Conservation (phyloP, 2,888 invertebrate genomes). For the Neria commutata region DNA sequence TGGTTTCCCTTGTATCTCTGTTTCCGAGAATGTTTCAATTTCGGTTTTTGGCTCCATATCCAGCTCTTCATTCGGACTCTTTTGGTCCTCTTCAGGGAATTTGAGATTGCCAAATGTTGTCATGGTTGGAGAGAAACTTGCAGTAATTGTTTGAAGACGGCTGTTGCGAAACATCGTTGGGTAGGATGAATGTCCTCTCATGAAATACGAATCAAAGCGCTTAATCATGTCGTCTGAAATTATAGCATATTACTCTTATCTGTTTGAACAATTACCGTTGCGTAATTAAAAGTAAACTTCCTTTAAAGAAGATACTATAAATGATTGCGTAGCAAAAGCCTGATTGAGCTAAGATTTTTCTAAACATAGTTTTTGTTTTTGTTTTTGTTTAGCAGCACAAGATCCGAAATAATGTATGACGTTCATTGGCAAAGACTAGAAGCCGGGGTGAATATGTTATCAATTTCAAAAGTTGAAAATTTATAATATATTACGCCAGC, state of each 20-base stretch:
- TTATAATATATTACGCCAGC: not conserved
- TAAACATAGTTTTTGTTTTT: too few relatives aligned
- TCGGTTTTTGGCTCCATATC: conserved; percentile 43
- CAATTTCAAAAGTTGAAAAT: conserved; percentile 9
- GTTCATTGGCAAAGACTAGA: not conserved
- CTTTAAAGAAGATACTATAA: not conserved
- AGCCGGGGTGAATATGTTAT: conserved; percentile 25
- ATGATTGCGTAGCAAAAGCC: not conserved
- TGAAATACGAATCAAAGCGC: conserved; percentile 50
- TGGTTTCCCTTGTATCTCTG: conserved; percentile 38
- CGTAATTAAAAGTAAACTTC: too few relatives aligned
- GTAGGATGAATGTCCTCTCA: conserved; percentile 35
- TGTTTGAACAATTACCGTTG: too few relatives aligned
- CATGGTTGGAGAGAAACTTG: conserved; percentile 13
- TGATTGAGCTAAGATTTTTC: too few relatives aligned
- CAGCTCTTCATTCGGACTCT: conserved; percentile 20
- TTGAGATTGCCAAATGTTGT: conserved; percentile 42
- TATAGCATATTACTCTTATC: not conserved
- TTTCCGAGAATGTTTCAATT: conserved; percentile 54
- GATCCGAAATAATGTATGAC: too few relatives aligned
- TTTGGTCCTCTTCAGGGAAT: conserved; percentile 43
- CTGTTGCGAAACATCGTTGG: conserved; percentile 24
- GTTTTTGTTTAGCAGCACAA: too few relatives aligned
- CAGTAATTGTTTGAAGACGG: conserved; percentile 24
- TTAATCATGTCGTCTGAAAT: conserved; percentile 52